Conservation (phyloP, 2,113 vertebrate genomes). For the Dissostichus mawsoni region DNA sequence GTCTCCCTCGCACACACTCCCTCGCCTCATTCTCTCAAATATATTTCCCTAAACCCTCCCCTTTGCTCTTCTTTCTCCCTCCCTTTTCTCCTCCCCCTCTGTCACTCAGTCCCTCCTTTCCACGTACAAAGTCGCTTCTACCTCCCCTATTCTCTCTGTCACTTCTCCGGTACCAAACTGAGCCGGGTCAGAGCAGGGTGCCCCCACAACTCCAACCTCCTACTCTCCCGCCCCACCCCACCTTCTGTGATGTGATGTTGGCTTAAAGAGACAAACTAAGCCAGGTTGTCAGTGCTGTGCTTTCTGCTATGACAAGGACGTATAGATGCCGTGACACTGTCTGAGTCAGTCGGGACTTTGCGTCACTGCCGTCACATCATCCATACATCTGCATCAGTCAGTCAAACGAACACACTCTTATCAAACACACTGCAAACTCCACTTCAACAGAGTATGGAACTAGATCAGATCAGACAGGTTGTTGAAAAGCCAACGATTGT, state of each 20-base stretch:
- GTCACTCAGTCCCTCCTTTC: slow-evolving; percentile 55
- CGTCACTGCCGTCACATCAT: slow-evolving; percentile 25
- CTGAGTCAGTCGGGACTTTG: slow-evolving; percentile 47
- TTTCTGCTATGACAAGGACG: slow-evolving; percentile 50
- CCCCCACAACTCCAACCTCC: background rate
- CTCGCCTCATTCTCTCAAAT: slow-evolving; percentile 42
- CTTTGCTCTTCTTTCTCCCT: slow-evolving; percentile 52
- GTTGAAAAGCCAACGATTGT: background rate
- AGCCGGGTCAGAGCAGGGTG: background rate
- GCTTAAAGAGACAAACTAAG: slow-evolving; percentile 67
- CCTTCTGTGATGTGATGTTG: slow-evolving; percentile 49
- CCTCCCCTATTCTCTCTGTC: slow-evolving; percentile 7
- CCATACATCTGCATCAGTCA: slow-evolving; percentile 5
- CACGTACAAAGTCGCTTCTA: background rate
- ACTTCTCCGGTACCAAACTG: background rate
- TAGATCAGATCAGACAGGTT: background rate
- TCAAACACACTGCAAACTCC: background rate
- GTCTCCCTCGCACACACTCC: slow-evolving; percentile 7
- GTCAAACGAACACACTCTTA: background rate
- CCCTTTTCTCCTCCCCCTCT: slow-evolving; percentile 56
- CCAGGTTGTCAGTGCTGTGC: slow-evolving; percentile 33
- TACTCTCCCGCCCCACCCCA: background rate
- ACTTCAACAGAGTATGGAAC: background rate
- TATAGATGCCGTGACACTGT: slow-evolving; percentile 52
- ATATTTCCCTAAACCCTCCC: slow-evolving; percentile 70